A percentile compares a stretch with the other conserved stretches of the same genome.
These are phyloP conservation scores for Daubentonia madagascariensis DNA, from an alignment of 2,113 vertebrate species.

Conservation along the genomic window DNA sequence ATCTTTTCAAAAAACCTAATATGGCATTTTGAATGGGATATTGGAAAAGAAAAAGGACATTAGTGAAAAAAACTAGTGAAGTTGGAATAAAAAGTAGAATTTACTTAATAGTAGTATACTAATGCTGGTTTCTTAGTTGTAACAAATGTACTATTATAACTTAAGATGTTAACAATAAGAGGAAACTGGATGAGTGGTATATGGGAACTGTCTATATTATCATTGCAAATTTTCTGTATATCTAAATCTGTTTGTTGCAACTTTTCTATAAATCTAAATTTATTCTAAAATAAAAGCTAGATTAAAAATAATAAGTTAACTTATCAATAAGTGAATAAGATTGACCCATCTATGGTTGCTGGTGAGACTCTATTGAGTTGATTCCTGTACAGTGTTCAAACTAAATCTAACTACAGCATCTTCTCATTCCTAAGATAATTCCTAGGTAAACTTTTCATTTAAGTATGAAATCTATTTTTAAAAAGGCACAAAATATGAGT, in stretches of 20 bases:
- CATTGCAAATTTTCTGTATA: background rate
- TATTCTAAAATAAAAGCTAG: background rate
- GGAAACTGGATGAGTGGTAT: background rate
- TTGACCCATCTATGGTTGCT: background rate
- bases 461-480: background rate
- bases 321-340: conserved; percentile 29
- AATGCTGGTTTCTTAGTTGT: background rate
- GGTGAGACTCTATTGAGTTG: background rate
- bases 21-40: background rate
- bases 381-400: background rate
- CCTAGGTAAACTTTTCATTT: conserved; percentile 20
- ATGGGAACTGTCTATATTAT: background rate
- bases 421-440: conserved; percentile 20
- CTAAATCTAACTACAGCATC: background rate
- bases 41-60: background rate
- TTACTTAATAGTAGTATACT: background rate
- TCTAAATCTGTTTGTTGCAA: background rate
- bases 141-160: background rate
- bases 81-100: background rate
- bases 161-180: background rate
- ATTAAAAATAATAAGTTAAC: conserved; percentile 20
- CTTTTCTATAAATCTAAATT: conserved; percentile 19
- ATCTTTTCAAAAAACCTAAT: background rate
- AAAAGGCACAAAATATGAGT: background rate
- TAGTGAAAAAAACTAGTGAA: background rate